These are phyloP conservation scores for Hydrozoanthus tunicans DNA, from an alignment of 64 coral and sea anemone genomes.

Conservation along the genomic window DNA sequence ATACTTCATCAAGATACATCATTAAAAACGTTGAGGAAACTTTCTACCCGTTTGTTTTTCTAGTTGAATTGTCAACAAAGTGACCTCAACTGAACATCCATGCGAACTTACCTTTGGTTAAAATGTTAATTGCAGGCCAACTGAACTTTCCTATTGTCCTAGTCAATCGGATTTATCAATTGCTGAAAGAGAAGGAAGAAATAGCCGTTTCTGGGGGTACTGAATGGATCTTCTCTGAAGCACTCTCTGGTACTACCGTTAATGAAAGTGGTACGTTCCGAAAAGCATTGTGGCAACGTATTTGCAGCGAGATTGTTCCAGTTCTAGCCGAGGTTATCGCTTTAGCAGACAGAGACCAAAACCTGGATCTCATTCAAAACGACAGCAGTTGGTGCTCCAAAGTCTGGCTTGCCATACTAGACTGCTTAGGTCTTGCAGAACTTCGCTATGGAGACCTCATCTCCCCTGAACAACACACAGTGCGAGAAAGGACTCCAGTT, in stretches of 20 bases:
- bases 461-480: conserved; percentile 1
- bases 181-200: conserved; percentile 38
- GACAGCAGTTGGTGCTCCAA: conserved; percentile 27
- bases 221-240: conserved; percentile 33
- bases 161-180: conserved; percentile 5
- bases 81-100: neutral
- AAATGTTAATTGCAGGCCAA: neutral
- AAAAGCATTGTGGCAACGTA: conserved; percentile 39
- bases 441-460: conserved; percentile 27
- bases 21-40: no score
- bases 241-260: conserved; percentile 39
- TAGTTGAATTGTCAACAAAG: no score
- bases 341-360: conserved; percentile 10
- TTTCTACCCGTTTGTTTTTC: no score
- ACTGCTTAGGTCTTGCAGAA: conserved; percentile 22
- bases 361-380: conserved; percentile 26
- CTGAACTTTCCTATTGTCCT: conserved; percentile 6
- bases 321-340: conserved; percentile 29
- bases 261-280: conserved; percentile 38
- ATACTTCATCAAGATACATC: no score
- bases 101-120: no score
- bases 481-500: conserved; percentile 15
- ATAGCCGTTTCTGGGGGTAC: neutral
- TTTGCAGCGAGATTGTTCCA: conserved; percentile 8
- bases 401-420: conserved; percentile 22